Conservation (phyloP, 2,113 vertebrate species). For the Dicerorhinus sumatrensis region DNA sequence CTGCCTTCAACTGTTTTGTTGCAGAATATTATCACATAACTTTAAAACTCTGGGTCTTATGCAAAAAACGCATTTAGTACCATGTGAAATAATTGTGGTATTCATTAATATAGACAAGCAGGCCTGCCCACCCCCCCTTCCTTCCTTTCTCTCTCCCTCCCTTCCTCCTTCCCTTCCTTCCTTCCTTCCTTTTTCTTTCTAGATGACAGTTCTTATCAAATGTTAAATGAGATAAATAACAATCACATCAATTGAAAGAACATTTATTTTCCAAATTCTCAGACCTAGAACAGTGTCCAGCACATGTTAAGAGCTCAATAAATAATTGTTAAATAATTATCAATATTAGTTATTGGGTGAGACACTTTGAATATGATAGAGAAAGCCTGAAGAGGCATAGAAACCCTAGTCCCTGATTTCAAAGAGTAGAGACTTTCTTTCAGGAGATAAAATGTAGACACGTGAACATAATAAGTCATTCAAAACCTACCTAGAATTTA, state of each 20-base stretch:
- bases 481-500: slow-evolving; percentile 6
- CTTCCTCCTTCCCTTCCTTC: not conserved
- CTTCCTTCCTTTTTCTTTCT: not conserved
- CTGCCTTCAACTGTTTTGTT: slow-evolving; percentile 49
- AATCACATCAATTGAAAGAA: slow-evolving; percentile 3
- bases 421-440: not conserved
- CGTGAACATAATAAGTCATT: not conserved
- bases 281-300: not conserved
- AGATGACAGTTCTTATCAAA: not conserved
- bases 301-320: not conserved
- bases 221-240: not conserved
- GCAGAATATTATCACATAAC: not conserved
- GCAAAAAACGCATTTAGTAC: not conserved
- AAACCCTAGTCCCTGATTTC: not conserved
- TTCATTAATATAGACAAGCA: not conserved
- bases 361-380: not conserved
- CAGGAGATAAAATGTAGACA: not conserved
- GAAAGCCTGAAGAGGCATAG: not conserved
- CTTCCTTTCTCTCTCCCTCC: not conserved
- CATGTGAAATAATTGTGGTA: not conserved
- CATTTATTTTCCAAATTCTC: slow-evolving; percentile 40
- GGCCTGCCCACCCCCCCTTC: too few species aligned
- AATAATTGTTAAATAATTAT: slow-evolving; percentile 34
- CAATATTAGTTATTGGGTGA: slow-evolving; percentile 29
- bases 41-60: slow-evolving; percentile 17